These are phyloP conservation scores for Sorex maritimensis DNA, from an alignment of 2,797 vertebrate genomes.

Conservation along the genomic window DNA sequence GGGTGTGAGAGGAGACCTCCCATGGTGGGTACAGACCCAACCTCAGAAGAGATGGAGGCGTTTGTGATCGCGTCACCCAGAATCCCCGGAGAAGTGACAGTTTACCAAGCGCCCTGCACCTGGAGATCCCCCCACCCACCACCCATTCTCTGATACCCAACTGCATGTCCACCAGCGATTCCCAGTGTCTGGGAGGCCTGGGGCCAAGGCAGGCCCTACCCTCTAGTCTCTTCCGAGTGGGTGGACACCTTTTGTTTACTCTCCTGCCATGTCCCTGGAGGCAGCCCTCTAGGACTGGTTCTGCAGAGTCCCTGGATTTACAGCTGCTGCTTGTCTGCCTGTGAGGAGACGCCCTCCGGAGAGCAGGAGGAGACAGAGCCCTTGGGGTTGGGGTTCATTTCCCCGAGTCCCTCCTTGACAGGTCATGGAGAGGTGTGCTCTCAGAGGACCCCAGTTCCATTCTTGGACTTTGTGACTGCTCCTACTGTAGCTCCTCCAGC, in stretches of 20 bases:
- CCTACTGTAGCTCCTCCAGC: not conserved
- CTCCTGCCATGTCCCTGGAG: too few species aligned
- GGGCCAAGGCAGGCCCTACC: not conserved
- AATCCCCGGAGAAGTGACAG: too few species aligned
- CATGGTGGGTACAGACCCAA: not conserved
- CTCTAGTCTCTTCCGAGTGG: too few species aligned
- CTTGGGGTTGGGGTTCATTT: not conserved
- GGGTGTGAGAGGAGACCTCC: not conserved
- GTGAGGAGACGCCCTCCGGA: rapidly evolving
- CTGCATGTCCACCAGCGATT: not conserved
- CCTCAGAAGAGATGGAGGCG: not conserved
- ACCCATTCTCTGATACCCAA: too few species aligned
- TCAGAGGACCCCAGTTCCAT: not conserved
- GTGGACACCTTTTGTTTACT: too few species aligned
- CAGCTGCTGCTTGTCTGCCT: too few species aligned
- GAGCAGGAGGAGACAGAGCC: not conserved
- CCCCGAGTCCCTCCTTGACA: not conserved
- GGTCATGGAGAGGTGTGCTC: not conserved
- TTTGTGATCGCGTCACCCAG: not conserved
- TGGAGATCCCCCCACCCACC: too few species aligned
- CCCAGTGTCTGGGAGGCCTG: too few species aligned
- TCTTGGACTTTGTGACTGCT: not conserved
- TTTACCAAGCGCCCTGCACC: too few species aligned
- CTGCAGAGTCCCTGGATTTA: too few species aligned
- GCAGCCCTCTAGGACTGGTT: too few species aligned